Conservation (phyloP, 2,888 invertebrate genomes). For the Dynastes tityus region DNA sequence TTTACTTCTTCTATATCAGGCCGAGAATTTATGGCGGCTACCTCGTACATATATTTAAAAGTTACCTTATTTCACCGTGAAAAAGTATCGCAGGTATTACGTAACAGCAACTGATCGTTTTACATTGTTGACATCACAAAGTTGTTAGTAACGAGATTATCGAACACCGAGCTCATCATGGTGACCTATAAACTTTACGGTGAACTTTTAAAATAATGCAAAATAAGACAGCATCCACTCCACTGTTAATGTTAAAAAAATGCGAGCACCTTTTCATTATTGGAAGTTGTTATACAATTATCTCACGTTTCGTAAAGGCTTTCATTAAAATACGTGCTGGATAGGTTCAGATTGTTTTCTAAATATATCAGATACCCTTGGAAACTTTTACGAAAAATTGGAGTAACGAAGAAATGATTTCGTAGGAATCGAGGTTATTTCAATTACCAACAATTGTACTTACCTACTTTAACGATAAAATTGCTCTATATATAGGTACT, state of each 20-base stretch:
- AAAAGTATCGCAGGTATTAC: too few species aligned
- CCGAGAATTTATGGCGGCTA: too few species aligned
- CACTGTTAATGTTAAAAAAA: slow-evolving; percentile 1
- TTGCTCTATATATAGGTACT: too few species aligned
- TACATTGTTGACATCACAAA: neutral
- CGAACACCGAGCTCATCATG: neutral
- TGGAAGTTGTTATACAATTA: neutral
- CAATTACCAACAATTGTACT: too few species aligned
- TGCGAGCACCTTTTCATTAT: neutral
- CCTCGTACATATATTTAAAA: too few species aligned
- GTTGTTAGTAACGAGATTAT: slow-evolving; percentile 11
- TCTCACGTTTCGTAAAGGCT: neutral
- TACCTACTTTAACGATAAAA: too few species aligned
- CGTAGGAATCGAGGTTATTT: too few species aligned
- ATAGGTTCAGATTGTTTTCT: neutral
- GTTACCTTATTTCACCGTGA: too few species aligned
- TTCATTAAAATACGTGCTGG: too few species aligned
- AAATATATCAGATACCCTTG: neutral
- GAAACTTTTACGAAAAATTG: neutral
- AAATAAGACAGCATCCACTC: neutral
- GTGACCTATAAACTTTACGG: slow-evolving; percentile 34
- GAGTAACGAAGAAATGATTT: neutral
- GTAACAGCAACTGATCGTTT: neutral
- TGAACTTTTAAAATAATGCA: slow-evolving; percentile 34
- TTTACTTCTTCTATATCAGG: too few species aligned